phyloP scores from a whole-genome alignment of 2,113 vertebrate genomes.

The Hemichromis elongatus region DNA sequence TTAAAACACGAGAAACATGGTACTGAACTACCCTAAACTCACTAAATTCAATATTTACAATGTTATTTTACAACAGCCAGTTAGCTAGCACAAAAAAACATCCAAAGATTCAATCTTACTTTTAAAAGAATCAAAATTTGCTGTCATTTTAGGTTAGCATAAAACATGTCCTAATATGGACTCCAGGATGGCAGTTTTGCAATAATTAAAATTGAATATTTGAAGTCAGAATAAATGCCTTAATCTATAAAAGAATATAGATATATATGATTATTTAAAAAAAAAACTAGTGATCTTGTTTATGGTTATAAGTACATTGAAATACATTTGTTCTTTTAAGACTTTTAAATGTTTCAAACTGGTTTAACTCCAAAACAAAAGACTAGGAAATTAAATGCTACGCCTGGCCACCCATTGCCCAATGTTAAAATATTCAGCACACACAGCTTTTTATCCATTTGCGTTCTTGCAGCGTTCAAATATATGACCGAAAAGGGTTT shows the following conservation, averaged over 20 bases:
- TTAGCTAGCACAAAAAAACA: not conserved
- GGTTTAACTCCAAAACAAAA: not conserved
- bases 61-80: not conserved
- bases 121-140: not conserved
- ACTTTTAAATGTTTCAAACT: not conserved
- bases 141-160: not conserved
- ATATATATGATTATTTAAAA: not conserved
- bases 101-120: not conserved
- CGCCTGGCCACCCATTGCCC: not conserved
- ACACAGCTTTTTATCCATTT: not conserved
- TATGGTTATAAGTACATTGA: not conserved
- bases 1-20: not conserved
- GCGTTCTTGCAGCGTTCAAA: not conserved
- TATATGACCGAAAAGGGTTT: not conserved
- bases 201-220: not conserved
- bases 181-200: not conserved
- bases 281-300: rapidly evolving
- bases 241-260: not conserved
- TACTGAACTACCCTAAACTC: not conserved
- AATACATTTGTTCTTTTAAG: not conserved
- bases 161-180: not conserved
- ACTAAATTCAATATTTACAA: not conserved
- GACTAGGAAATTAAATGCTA: not conserved
- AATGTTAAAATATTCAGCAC: not conserved
- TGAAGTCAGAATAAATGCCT: not conserved